Percentiles rank a stretch among this genome's conserved stretches.
Conservation (phyloP, 2,888 invertebrate species). For the Trichopoda pennipes region DNA sequence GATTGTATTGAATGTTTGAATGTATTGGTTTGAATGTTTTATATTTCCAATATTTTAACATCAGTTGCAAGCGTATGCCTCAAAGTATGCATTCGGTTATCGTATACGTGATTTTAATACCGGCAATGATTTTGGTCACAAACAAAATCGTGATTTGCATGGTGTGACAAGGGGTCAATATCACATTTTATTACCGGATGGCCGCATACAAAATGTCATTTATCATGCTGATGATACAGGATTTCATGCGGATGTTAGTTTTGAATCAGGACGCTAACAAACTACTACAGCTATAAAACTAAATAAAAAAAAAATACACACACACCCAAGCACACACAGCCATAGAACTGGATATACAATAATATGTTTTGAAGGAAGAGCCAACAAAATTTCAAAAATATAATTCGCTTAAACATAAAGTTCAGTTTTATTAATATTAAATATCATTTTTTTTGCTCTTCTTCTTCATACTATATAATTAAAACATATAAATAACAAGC, state of each 20-base stretch:
- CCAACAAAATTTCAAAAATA: constrained; percentile 36
- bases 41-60: constrained; percentile 38
- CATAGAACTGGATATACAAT: constrained; percentile 16
- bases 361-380: constrained; percentile 34
- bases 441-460: not conserved
- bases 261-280: constrained; percentile 80
- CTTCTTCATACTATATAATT: constrained; percentile 32
- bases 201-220: constrained; percentile 88
- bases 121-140: constrained; percentile 89
- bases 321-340: not conserved
- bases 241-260: constrained; percentile 89
- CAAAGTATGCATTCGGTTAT: constrained; percentile 87
- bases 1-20: not conserved
- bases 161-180: constrained; percentile 88
- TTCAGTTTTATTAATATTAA: constrained; percentile 30
- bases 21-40: constrained; percentile 1
- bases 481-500: constrained; percentile 25
- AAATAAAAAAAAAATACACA: constrained; percentile 2
- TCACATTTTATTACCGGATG: constrained; percentile 90
- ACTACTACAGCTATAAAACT: constrained; percentile 45
- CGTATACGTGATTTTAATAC: constrained; percentile 86
- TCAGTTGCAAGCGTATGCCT: constrained; percentile 83
- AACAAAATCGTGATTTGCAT: constrained; percentile 85
- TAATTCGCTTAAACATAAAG: constrained; percentile 64
- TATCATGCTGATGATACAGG: constrained; percentile 90